Evolutionary conservation across 2,113 vertebrate genomes (phyloP).

Genomic region (Pavo muticus): DNA sequence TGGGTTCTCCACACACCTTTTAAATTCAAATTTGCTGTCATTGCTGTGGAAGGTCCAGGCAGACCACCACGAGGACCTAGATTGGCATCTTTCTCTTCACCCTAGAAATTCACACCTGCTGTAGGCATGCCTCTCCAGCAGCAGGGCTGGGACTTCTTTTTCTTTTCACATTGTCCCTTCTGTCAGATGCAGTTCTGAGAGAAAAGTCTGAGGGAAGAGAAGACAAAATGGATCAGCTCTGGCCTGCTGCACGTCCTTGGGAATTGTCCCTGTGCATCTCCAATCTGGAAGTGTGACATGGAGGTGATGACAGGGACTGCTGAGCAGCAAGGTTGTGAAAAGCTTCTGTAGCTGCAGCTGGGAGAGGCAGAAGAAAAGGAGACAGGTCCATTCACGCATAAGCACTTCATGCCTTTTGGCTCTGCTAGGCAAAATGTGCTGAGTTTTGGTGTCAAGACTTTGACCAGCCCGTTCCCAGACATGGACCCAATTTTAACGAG

Average conservation of each 20-base stretch:
- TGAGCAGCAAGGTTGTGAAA: neutral
- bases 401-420: neutral
- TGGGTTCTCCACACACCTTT: neutral
- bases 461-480: accelerated
- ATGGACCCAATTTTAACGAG: neutral
- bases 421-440: neutral
- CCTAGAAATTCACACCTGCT: neutral
- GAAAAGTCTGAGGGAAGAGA: neutral
- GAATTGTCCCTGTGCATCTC: neutral
- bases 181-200: neutral
- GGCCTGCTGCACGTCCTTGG: neutral
- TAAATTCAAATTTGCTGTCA: neutral
- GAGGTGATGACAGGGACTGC: neutral
- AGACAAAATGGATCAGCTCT: neutral
- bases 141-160: neutral
- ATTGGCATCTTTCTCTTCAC: neutral
- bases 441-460: neutral
- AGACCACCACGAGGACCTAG: neutral
- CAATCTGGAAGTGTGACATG: neutral
- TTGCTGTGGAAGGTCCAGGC: neutral
- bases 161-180: neutral
- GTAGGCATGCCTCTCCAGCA: neutral
- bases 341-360: neutral
- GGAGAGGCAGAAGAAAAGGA: neutral
- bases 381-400: neutral